A percentile compares a stretch with the other conserved stretches of the same genome.
Conservation (phyloP, 2,113 vertebrate species). For the Dromiciops gliroides region DNA sequence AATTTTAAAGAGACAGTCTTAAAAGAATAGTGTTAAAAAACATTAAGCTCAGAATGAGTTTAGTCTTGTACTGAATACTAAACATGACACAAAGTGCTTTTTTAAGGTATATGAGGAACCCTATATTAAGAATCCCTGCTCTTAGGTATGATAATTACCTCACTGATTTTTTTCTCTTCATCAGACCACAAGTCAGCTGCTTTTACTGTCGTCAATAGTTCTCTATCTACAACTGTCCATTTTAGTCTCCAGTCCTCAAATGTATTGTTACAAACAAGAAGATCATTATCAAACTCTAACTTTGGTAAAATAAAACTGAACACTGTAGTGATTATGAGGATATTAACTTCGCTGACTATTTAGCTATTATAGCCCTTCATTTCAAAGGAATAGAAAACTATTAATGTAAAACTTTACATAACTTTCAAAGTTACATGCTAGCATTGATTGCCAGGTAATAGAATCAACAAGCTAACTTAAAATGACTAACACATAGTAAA, state of each 20-base stretch:
- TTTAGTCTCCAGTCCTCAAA: no score
- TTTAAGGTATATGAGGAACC: neutral
- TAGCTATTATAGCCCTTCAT: neutral
- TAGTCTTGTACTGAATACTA: neutral
- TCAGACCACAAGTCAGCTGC: neutral
- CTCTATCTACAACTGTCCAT: neutral
- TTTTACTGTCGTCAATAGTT: neutral
- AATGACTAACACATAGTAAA: neutral
- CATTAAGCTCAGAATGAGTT: neutral
- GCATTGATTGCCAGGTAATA: neutral
- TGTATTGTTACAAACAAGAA: no score
- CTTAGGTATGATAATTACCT: neutral
- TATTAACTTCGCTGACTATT: no score
- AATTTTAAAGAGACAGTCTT: neutral
- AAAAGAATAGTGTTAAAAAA: neutral
- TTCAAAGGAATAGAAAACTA: neutral
- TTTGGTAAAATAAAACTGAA: no score
- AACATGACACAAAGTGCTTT: neutral
- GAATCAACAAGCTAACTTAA: neutral
- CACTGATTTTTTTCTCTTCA: neutral
- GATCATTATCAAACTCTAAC: no score
- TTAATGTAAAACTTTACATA: neutral
- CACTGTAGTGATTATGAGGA: no score
- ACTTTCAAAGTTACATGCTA: neutral
- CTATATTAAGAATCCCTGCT: neutral